Evolutionary conservation across 2,113 vertebrate genomes (phyloP).

Genomic region (Orcinus orca): DNA sequence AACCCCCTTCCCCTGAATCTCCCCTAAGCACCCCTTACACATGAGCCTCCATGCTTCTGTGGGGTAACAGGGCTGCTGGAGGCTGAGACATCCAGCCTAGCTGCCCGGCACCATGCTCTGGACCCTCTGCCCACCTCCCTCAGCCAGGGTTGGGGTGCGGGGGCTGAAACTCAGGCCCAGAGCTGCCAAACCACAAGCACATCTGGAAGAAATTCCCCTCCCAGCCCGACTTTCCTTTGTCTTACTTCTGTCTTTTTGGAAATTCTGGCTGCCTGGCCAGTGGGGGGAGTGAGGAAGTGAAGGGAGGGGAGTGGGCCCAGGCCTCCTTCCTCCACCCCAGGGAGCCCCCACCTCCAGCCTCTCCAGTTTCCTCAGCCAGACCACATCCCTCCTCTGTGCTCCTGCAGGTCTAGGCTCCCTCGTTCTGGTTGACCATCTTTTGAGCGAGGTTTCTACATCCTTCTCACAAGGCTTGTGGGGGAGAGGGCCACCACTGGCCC

Average conservation of each 20-base stretch:
- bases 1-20: background rate
- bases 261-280: slow-evolving; percentile 43
- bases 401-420: background rate
- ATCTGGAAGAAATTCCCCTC: slow-evolving; percentile 78
- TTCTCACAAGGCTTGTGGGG: background rate
- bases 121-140: background rate
- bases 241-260: slow-evolving; percentile 70
- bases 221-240: slow-evolving; percentile 72
- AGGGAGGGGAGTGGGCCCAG: background rate
- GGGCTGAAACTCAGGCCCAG: slow-evolving; percentile 48
- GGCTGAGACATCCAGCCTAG: background rate
- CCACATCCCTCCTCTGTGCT: background rate
- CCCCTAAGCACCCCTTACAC: background rate
- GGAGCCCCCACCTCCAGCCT: background rate
- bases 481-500: background rate
- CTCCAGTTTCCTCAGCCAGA: background rate
- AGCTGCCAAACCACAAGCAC: slow-evolving; percentile 73
- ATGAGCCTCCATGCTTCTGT: background rate
- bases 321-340: background rate
- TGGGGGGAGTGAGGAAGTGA: background rate
- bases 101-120: background rate
- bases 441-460: background rate
- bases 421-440: background rate
- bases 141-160: slow-evolving; percentile 14
- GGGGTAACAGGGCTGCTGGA: background rate